These are phyloP conservation scores for Myathropa florea DNA, from an alignment of 2,888 invertebrate species.

Conservation along the genomic window DNA sequence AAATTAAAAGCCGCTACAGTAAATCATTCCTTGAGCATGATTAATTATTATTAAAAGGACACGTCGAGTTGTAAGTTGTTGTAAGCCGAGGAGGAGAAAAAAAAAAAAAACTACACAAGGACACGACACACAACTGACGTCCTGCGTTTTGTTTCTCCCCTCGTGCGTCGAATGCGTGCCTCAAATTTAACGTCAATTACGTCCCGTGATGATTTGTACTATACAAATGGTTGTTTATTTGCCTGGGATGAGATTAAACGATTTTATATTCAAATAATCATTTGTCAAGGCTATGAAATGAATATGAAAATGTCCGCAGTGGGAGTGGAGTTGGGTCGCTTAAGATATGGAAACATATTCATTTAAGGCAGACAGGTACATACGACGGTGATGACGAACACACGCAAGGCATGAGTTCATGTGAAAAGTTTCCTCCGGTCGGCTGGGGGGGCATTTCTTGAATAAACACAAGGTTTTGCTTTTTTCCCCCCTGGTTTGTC, in stretches of 20 bases:
- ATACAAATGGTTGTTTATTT: not conserved
- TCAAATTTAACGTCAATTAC: slow-evolving; percentile 49
- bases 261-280: slow-evolving; percentile 21
- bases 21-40: slow-evolving; percentile 21
- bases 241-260: not conserved
- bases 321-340: not conserved
- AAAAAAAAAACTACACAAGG: not conserved
- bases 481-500: not conserved
- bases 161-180: slow-evolving; percentile 2
- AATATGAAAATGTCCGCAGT: not conserved
- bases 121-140: not conserved
- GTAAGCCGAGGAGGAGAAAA: too few species aligned
- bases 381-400: not conserved
- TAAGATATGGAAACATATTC: not conserved
- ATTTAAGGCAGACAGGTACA: not conserved
- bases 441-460: not conserved
- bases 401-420: not conserved
- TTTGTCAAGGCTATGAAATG: slow-evolving; percentile 9
- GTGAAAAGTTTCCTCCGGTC: not conserved
- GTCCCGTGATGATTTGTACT: slow-evolving; percentile 22
- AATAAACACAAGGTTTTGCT: not conserved
- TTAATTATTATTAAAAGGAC: slow-evolving; percentile 37
- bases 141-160: not conserved
- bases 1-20: slow-evolving; percentile 20
- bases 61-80: slow-evolving; percentile 9